phyloP scores from a whole-genome alignment of 2,888 invertebrate genomes.

The Spisula solida region DNA sequence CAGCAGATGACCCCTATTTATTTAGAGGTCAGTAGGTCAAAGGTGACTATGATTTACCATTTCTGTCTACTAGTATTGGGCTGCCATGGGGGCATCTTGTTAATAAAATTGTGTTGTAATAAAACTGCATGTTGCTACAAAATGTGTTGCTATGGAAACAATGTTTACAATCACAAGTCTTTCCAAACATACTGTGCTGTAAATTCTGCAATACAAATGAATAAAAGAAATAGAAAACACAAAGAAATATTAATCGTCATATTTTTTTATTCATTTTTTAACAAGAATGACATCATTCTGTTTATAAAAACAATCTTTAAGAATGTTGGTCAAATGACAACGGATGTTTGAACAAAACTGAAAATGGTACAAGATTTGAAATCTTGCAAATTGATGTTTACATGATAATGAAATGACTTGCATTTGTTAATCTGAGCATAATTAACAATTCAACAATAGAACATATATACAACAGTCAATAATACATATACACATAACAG shows the following conservation, averaged over 20 bases:
- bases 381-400: slow-evolving; percentile 1
- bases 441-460: slow-evolving; percentile 1
- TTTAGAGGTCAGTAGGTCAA: no score
- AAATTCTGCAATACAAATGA: no score
- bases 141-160: no score
- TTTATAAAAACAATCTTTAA: slow-evolving; percentile 1
- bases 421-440: slow-evolving; percentile 24
- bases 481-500: slow-evolving; percentile 9
- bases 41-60: no score
- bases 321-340: slow-evolving; percentile 6
- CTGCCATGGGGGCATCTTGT: no score
- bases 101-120: no score
- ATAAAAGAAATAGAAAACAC: background rate
- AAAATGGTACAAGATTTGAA: slow-evolving; percentile 19
- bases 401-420: slow-evolving; percentile 20
- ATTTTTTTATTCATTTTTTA: slow-evolving; percentile 11
- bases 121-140: no score
- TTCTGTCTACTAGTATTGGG: no score
- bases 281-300: background rate
- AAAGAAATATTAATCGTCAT: background rate
- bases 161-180: no score
- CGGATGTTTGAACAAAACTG: background rate
- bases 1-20: no score
- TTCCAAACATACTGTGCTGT: no score
- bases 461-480: slow-evolving; percentile 14